phyloP scores from a whole-genome alignment of 2,888 invertebrate genomes.

The Caenorhabditis sp. region DNA sequence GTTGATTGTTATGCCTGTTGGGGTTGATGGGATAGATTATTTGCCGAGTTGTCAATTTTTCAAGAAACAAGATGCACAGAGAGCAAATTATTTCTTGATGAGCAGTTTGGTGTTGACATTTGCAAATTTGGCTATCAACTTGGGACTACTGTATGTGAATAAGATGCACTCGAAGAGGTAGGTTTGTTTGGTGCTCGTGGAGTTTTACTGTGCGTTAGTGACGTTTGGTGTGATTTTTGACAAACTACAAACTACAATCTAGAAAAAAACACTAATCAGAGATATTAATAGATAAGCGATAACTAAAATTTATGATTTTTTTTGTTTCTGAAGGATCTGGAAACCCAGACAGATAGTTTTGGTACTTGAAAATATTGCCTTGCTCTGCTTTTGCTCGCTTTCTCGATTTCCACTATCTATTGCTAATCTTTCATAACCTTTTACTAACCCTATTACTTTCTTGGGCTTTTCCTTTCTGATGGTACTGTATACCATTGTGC shows the following conservation, averaged over 20 bases:
- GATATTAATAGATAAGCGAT: no score
- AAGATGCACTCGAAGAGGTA: slow-evolving; percentile 43
- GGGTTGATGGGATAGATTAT: slow-evolving; percentile 20
- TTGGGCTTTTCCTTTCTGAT: no score
- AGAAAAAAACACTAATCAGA: no score
- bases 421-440: no score
- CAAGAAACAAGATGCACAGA: slow-evolving; percentile 27
- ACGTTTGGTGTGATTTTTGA: not conserved
- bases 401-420: no score
- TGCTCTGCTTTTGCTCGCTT: no score
- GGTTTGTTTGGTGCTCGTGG: not conserved
- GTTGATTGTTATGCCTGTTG: slow-evolving; percentile 18
- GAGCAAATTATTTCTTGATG: slow-evolving; percentile 42
- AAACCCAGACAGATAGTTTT: no score
- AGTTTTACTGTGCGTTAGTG: not conserved
- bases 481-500: not conserved
- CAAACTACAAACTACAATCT: no score
- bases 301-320: no score
- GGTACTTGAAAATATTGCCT: no score
- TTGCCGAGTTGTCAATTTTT: slow-evolving; percentile 55
- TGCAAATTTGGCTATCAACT: slow-evolving; percentile 29
- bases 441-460: no score
- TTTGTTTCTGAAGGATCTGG: no score
- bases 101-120: slow-evolving; percentile 38
- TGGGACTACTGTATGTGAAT: slow-evolving; percentile 37